These are phyloP conservation scores for Lerista edwardsae DNA, from an alignment of 2,797 vertebrate genomes.

Conservation along the genomic window DNA sequence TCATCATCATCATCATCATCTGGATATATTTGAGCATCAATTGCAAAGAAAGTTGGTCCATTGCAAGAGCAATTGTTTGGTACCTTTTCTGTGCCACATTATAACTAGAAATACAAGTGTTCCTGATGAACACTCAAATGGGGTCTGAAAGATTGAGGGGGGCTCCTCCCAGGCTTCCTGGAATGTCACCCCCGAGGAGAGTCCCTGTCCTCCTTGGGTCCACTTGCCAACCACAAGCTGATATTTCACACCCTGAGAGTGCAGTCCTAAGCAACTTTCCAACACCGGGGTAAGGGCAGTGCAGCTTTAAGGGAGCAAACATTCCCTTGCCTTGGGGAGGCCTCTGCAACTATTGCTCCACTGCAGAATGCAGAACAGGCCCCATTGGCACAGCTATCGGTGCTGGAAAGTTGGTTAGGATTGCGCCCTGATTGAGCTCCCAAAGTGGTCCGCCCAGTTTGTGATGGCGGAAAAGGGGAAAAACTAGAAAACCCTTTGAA, in stretches of 20 bases:
- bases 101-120: background rate
- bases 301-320: too few species aligned
- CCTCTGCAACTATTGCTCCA: too few species aligned
- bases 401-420: too few species aligned
- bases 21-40: background rate
- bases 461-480: constrained; percentile 1
- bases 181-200: background rate
- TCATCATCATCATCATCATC: too few species aligned
- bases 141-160: background rate
- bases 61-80: background rate
- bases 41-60: background rate
- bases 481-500: too few species aligned
- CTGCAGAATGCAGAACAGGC: too few species aligned
- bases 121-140: background rate
- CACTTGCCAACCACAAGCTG: background rate
- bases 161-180: background rate
- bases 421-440: background rate
- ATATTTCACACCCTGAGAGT: constrained; percentile 23
- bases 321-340: too few species aligned
- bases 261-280: too few species aligned
- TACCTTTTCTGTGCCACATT: too few species aligned
- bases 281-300: too few species aligned
- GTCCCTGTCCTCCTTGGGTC: background rate
- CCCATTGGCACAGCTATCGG: too few species aligned
- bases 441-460: background rate